These are phyloP conservation scores for Gallinago solitaria DNA, from an alignment of 2,797 vertebrate genomes.

Conservation along the genomic window DNA sequence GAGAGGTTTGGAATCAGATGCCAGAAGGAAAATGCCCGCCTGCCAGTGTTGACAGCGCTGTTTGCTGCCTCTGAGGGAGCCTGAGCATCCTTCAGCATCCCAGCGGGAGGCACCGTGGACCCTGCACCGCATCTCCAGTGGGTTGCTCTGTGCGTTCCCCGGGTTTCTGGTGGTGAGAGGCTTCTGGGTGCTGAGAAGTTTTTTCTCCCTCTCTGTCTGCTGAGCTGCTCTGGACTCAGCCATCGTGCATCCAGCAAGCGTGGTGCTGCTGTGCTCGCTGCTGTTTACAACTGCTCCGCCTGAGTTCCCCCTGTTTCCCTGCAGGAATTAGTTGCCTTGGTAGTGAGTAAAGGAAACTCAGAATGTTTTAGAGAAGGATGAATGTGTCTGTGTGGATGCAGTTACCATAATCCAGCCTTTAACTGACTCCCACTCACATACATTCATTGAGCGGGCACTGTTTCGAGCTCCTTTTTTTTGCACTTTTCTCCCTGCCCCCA, in stretches of 20 bases:
- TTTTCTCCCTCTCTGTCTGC: background rate
- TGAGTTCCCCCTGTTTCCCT: slow-evolving; percentile 4
- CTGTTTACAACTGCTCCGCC: background rate
- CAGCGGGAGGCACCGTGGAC: background rate
- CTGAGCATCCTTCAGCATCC: background rate
- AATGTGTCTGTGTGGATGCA: background rate
- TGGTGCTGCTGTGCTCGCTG: background rate
- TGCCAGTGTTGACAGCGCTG: background rate
- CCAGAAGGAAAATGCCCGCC: background rate
- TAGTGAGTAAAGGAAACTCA: slow-evolving; percentile 31
- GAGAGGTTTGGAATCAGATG: background rate
- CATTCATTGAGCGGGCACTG: background rate
- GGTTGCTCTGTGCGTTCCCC: fast-evolving
- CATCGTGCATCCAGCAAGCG: fast-evolving
- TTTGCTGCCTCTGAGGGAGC: fast-evolving
- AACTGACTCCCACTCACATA: slow-evolving; percentile 17
- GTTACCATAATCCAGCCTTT: background rate
- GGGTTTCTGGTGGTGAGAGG: background rate
- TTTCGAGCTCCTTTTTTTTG: background rate
- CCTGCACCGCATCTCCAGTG: fast-evolving
- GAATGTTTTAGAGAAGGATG: background rate
- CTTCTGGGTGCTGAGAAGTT: background rate
- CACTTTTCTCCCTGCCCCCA: background rate
- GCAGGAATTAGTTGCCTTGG: slow-evolving; percentile 55
- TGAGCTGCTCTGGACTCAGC: background rate